Evolutionary conservation across 2,797 vertebrate genomes (phyloP).

Genomic region (Ptychadena robeensis): DNA sequence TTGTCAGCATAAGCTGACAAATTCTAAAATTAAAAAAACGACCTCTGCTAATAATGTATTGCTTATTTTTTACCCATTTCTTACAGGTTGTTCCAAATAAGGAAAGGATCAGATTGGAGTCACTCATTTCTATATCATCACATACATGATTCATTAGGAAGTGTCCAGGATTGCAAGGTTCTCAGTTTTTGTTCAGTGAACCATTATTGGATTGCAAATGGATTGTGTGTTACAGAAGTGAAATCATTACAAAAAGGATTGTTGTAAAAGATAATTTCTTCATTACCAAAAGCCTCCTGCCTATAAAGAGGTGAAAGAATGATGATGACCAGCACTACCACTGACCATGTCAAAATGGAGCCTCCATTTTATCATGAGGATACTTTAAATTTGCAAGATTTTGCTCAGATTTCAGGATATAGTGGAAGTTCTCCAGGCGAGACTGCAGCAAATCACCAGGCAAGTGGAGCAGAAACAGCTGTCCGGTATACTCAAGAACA

Average conservation of each 20-base stretch:
- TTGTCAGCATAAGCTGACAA: no score
- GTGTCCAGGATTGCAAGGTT: not conserved
- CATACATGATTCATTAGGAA: not conserved
- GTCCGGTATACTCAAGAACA: constrained; percentile 38
- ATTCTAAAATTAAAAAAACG: no score
- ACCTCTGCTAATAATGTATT: no score
- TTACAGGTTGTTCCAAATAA: constrained; percentile 31
- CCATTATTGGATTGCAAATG: not conserved
- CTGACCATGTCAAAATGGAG: constrained; percentile 60
- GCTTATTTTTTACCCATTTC: no score
- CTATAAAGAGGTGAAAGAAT: constrained; percentile 18
- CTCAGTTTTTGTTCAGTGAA: not conserved
- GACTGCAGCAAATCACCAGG: not conserved
- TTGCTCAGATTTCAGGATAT: constrained; percentile 45
- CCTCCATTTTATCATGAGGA: constrained; percentile 56
- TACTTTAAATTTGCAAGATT: constrained; percentile 48
- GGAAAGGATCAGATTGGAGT: not conserved
- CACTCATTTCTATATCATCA: not conserved
- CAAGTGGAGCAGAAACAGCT: not conserved
- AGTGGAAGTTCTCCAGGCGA: constrained; percentile 3
- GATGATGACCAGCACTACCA: constrained; percentile 55
- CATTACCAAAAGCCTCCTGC: not conserved
- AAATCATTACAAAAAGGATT: not conserved
- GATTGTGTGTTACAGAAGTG: not conserved
- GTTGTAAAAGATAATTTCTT: not conserved